Base-by-base conservation (phyloP, 2,888 invertebrate genomes). In the Lithodes maja region DNA sequence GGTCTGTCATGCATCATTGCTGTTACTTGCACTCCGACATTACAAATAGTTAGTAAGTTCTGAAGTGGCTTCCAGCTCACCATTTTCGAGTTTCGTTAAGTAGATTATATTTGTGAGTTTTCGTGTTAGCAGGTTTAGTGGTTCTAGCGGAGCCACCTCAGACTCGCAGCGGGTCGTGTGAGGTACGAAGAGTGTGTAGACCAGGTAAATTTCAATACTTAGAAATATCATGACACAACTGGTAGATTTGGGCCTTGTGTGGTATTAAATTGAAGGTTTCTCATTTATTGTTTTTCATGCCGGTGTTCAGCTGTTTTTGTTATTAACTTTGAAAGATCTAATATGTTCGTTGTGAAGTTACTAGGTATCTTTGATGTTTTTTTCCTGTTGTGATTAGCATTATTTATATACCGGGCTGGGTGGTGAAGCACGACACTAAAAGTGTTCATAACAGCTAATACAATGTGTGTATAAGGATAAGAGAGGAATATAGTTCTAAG, bases 41-140 rank as follows among this genome's bases (percentile, higher is more conserved):
- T 55, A 88, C 81, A 85, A 88, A 88, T 88, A 88, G 88, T 50
- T 88, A 85, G 85, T 88, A 81, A 74, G 85, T 80, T 88, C 88
- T 88, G 88, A 82, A 88, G 88, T 88, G 88, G 88, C 88, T 88
- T 88, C 88, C 88, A 88, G 81, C 80, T 88, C 85, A 88, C 84
- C 88, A 83, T 79, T 80, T 53, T 74, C 79, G 53, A 84, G 74
- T 84, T 88, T 88, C 68, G 78, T 88, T n/a, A 79, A 79, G 54
- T 54, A 88, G 81, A 88, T 74, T 80, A 88, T 88, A 84, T 84
- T 85, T 84, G 88, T 88, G 84, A 88, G 88, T 85, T 81, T 88
- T 84, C 84, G 84, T 88, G 88, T 88, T 88, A 88, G 88, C 71
- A 84, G 75, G 84, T 88, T 80, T 84, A 84, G 84, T 78, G 68